phyloP scores from a whole-genome alignment of 2,797 vertebrate species.

The Enteromius argenteus region DNA sequence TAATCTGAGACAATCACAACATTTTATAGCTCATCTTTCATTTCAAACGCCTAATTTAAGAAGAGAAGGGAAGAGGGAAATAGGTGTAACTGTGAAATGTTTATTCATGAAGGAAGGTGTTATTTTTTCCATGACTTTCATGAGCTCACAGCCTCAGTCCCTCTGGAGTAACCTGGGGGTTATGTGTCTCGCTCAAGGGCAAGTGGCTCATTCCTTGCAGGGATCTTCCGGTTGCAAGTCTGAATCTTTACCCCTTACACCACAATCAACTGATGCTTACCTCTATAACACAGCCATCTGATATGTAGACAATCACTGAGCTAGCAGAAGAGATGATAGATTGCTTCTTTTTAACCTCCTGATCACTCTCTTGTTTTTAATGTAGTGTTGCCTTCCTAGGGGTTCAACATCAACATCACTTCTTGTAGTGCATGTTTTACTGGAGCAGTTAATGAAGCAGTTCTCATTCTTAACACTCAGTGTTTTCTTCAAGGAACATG shows the following conservation, averaged over 20 bases:
- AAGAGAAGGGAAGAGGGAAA: neutral
- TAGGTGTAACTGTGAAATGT: neutral
- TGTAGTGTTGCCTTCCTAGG: neutral
- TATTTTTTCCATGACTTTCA: conserved; percentile 1
- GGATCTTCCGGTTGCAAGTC: neutral
- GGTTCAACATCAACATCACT: neutral
- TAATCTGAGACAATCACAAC: neutral
- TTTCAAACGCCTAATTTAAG: neutral
- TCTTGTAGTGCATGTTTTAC: too few relatives aligned
- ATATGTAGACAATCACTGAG: neutral
- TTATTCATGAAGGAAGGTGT: neutral
- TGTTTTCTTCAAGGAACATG: neutral
- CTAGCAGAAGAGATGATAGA: too few relatives aligned
- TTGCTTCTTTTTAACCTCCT: neutral
- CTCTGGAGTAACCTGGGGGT: neutral
- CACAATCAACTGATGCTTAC: too few relatives aligned
- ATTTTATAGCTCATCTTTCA: neutral
- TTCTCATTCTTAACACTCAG: neutral
- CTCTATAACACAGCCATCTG: neutral
- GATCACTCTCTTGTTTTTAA: neutral
- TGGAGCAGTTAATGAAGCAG: neutral
- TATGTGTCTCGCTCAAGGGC: conserved; percentile 2
- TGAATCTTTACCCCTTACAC: neutral
- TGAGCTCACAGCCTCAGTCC: neutral
- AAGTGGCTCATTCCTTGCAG: neutral